Percentiles rank a stretch among this genome's conserved stretches.
These are phyloP conservation scores for Phyllostomus discolor DNA, from an alignment of 2,113 vertebrate genomes.

Conservation along the genomic window DNA sequence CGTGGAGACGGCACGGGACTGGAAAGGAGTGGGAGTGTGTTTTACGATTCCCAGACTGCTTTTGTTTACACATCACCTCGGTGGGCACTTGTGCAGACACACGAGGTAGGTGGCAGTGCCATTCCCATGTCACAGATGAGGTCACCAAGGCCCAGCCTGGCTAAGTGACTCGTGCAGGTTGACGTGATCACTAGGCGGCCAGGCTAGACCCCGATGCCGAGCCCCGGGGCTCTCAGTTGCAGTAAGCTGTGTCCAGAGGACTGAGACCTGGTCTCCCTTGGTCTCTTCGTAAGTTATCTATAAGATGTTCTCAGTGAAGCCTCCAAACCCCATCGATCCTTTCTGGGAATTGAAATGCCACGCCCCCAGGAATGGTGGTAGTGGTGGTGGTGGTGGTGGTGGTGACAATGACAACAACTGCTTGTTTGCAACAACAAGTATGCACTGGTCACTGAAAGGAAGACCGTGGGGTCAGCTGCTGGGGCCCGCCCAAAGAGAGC, in stretches of 20 bases:
- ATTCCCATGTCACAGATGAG: neutral
- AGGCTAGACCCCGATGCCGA: neutral
- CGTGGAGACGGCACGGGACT: neutral
- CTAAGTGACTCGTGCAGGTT: neutral
- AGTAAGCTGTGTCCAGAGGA: neutral
- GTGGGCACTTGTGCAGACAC: neutral
- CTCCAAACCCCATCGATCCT: neutral
- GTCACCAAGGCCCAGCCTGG: neutral
- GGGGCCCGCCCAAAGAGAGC: fast-evolving
- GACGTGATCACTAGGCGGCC: neutral
- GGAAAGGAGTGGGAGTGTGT: neutral
- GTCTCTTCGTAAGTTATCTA: neutral
- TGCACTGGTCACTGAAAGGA: neutral
- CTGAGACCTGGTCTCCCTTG: fast-evolving
- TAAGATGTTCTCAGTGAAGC: neutral
- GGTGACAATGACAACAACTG: neutral
- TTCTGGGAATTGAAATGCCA: neutral
- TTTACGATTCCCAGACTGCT: neutral
- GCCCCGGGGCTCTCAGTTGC: fast-evolving
- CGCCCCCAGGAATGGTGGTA: neutral
- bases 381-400: neutral
- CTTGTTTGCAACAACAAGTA: fast-evolving
- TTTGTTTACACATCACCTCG: neutral
- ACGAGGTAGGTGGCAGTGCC: neutral
- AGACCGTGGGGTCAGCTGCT: neutral